Base-by-base conservation (phyloP, 2,888 invertebrate species). In the Caenorhabditis sp. region DNA sequence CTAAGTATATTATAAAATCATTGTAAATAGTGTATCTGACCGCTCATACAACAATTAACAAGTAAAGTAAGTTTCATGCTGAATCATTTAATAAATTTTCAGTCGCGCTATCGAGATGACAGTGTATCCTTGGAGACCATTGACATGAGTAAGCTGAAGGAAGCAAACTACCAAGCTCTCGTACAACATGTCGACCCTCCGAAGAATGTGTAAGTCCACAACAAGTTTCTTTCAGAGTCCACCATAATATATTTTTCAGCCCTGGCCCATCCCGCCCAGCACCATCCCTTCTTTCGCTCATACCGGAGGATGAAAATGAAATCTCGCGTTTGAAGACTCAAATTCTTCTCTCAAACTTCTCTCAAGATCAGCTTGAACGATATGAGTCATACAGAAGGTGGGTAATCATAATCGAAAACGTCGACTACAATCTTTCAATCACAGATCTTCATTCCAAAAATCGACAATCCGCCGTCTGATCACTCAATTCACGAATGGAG, bases 381-480 rank as follows among this genome's bases (percentile, higher is more conserved):
- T 99, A 99, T 94, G 99, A 99, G 94, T 98, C 98, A 96, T 99
- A 96, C 92, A 94, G 99, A 87, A 94, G 99, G 91, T 95, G 31
- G 49, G 14, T 31, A 31, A 31, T 31, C 4, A 31, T 31, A 7
- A 31, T 6, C 7, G 7, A 31, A 7, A 31, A 31, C 4, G 31
- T 31, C n/a, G n/a, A n/a, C n/a, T n/a, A n/a, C n/a, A n/a, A n/a
- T n/a, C n/a, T n/a, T n/a, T 35, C 31, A 35, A 38, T 38, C 12
- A 31, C 24, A 87, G 86, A 63, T 88, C 87, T 7, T 83, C 88
- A 8, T 88, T 88, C 72, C 87, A 86, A 49, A 88, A 88, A 51
- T 83, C 87, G 8, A 81, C 87, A 0, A 85, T 90, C n/a, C 82
- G 87, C 7, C 92, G 95, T 94, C 93, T 95, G 82, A 98, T 99